Evolutionary conservation across 2,797 vertebrate genomes (phyloP).

Genomic region (Acipenser transmontanus): DNA sequence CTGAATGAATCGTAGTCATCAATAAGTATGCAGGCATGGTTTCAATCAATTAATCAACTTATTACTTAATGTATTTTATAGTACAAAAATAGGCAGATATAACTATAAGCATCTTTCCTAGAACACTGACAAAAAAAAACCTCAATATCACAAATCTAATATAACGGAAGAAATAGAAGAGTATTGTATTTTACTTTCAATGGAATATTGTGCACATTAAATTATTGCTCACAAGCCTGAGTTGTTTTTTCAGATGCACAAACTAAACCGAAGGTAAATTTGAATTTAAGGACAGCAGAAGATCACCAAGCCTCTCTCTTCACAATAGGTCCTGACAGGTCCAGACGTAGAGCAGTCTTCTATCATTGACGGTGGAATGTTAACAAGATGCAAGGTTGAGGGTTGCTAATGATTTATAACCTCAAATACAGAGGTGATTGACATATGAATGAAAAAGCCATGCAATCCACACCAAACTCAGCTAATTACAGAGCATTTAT

Average conservation of each 20-base stretch:
- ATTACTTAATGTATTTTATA: too few species aligned
- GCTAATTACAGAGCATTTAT: slow-evolving; percentile 56
- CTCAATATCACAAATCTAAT: too few species aligned
- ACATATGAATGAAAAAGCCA: slow-evolving; percentile 33
- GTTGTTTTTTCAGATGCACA: too few species aligned
- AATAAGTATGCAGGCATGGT: too few species aligned
- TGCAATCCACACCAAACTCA: slow-evolving; percentile 24
- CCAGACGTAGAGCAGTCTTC: slow-evolving; percentile 31
- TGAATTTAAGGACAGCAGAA: background rate
- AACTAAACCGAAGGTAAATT: background rate
- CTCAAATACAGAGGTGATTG: slow-evolving; percentile 49
- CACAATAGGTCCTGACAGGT: slow-evolving; percentile 41
- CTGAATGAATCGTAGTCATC: too few species aligned
- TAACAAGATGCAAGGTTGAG: slow-evolving; percentile 23
- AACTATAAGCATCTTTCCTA: too few species aligned
- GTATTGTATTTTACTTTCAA: too few species aligned
- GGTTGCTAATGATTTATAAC: slow-evolving; percentile 43
- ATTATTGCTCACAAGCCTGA: background rate
- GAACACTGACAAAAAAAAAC: too few species aligned
- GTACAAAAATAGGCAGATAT: too few species aligned
- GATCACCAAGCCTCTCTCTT: background rate
- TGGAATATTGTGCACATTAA: too few species aligned
- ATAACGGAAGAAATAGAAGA: too few species aligned
- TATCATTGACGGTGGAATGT: slow-evolving; percentile 34
- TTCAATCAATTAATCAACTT: too few species aligned